Conservation (phyloP, 2,113 vertebrate species). For the Xenopus borealis region DNA sequence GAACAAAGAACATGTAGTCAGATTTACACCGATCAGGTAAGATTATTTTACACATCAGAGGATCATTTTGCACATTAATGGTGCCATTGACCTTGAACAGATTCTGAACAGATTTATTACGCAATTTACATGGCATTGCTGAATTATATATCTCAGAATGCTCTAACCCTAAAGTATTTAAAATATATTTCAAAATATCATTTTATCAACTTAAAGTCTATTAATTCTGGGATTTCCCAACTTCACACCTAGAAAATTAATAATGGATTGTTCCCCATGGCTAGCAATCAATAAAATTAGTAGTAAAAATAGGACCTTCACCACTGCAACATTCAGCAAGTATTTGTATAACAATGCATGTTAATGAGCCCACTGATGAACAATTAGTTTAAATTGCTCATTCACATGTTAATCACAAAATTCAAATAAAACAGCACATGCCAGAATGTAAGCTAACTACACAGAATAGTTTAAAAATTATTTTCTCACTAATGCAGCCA, state of each 20-base stretch:
- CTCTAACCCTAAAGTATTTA: too few species aligned
- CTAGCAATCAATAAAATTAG: neutral
- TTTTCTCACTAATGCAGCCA: neutral
- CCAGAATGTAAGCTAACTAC: neutral
- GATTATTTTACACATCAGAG: too few species aligned
- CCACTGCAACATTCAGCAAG: neutral
- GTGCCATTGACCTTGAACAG: too few species aligned
- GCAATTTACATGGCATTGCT: too few species aligned
- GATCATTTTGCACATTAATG: too few species aligned
- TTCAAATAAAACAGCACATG: neutral
- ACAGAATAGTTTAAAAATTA: neutral
- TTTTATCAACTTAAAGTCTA: too few species aligned
- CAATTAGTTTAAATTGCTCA: slow-evolving; percentile 1
- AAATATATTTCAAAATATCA: too few species aligned
- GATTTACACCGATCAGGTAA: too few species aligned
- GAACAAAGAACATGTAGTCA: too few species aligned
- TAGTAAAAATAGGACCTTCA: neutral
- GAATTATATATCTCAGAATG: too few species aligned
- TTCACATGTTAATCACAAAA: neutral
- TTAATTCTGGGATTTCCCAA: too few species aligned
- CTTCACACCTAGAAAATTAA: neutral
- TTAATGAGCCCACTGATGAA: neutral
- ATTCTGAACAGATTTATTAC: too few species aligned
- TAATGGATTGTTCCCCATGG: neutral
- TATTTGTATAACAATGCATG: neutral